Conservation (phyloP, 2,888 invertebrate species). For the Hylaea fasciaria region DNA sequence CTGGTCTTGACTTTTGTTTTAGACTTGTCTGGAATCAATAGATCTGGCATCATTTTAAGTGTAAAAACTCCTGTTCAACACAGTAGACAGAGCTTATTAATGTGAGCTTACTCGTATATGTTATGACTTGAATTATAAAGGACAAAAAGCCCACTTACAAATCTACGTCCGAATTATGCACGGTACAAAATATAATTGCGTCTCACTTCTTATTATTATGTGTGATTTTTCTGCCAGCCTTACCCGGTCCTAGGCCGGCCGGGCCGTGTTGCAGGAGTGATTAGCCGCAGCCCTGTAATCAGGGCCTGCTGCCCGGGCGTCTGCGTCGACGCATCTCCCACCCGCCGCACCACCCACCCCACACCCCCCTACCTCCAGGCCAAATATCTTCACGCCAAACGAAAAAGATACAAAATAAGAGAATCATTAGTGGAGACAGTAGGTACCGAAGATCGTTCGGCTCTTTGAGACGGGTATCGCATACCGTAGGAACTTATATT, state of each 20-base stretch:
- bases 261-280: conserved; percentile 74
- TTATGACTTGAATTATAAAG: too few species aligned
- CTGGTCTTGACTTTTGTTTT: too few species aligned
- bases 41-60: too few species aligned
- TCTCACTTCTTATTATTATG: too few species aligned
- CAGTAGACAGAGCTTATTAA: too few species aligned
- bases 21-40: too few species aligned
- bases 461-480: conserved; percentile 1
- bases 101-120: too few species aligned
- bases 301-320: conserved; percentile 79
- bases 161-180: too few species aligned
- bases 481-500: neutral
- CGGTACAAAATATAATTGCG: too few species aligned
- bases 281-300: conserved; percentile 82
- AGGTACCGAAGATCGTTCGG: conserved; percentile 10
- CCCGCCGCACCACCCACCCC: conserved; percentile 40
- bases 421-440: conserved; percentile 34
- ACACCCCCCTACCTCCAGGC: conserved; percentile 55
- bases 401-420: conserved; percentile 64
- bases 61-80: too few species aligned
- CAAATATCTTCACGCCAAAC: conserved; percentile 79
- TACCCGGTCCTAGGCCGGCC: conserved; percentile 49
- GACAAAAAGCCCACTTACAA: too few species aligned
- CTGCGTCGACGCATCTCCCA: conserved; percentile 69
- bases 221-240: conserved; percentile 44